Evolutionary conservation across 2,113 vertebrate genomes (phyloP).

Genomic region (Dipodomys spectabilis): DNA sequence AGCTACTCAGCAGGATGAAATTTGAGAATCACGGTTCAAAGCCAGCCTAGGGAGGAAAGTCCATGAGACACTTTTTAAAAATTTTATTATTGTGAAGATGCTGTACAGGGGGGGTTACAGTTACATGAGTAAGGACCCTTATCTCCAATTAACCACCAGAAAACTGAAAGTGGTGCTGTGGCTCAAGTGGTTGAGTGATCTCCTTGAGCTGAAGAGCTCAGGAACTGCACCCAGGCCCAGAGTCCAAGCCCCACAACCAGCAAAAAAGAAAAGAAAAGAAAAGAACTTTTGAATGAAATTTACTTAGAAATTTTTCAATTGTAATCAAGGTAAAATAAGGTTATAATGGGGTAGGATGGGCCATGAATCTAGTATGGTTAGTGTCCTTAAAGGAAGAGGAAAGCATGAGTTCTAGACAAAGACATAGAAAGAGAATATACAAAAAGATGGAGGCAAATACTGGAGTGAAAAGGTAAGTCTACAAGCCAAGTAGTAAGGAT

Average conservation of each 20-base stretch:
- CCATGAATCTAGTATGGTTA: neutral
- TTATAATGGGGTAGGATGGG: neutral
- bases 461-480: neutral
- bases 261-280: neutral
- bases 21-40: no score
- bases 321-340: conserved; percentile 3
- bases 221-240: no score
- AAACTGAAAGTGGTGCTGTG: no score
- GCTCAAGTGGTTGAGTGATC: no score
- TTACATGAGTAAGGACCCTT: no score
- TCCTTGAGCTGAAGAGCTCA: no score
- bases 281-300: neutral
- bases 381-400: neutral
- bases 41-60: no score
- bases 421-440: neutral
- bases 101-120: no score
- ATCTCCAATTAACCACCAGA: no score
- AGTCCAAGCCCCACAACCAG: neutral
- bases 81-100: no score
- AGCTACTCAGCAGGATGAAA: no score
- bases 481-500: neutral
- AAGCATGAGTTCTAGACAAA: neutral
- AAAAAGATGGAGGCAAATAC: neutral
- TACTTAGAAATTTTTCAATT: conserved; percentile 4
- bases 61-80: no score